Percentiles rank a stretch among this genome's conserved stretches.
These are phyloP conservation scores for Drosophila triauraria DNA, from an alignment of 1,140 invertebrate genomes.

Conservation along the genomic window DNA sequence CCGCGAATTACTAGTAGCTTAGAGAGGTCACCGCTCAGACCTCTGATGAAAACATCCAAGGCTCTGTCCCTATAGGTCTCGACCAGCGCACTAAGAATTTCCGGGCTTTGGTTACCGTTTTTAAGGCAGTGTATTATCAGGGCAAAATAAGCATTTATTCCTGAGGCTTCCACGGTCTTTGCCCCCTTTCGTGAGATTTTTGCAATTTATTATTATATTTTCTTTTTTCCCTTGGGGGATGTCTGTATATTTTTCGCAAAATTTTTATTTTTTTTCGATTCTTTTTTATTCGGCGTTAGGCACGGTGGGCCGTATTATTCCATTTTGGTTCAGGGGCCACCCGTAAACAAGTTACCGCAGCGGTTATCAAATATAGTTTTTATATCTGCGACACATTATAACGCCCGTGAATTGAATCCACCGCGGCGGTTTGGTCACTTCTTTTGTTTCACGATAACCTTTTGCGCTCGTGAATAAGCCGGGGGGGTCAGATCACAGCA, in stretches of 20 bases:
- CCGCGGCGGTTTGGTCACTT: conserved; percentile 7
- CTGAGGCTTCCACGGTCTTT: no score
- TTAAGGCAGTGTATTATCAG: no score
- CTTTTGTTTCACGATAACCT: neutral
- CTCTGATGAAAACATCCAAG: neutral
- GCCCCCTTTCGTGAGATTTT: neutral
- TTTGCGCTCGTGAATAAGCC: neutral
- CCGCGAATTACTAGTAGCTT: neutral
- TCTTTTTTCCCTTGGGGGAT: no score
- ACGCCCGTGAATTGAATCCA: neutral
- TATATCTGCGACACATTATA: neutral
- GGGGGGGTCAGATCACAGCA: neutral
- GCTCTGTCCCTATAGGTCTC: neutral
- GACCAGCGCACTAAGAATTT: no score
- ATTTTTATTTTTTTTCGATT: neutral
- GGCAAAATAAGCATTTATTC: no score
- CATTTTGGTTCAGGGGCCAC: neutral
- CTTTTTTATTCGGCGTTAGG: conserved; percentile 10
- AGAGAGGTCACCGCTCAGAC: neutral
- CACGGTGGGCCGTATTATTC: conserved; percentile 3
- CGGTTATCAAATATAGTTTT: neutral
- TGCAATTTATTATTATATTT: no score
- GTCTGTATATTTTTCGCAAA: neutral
- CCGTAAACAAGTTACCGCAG: neutral
- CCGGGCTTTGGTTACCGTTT: no score